Base-by-base conservation (phyloP, 2,797 vertebrate genomes). In the Aldrovandia affinis region DNA sequence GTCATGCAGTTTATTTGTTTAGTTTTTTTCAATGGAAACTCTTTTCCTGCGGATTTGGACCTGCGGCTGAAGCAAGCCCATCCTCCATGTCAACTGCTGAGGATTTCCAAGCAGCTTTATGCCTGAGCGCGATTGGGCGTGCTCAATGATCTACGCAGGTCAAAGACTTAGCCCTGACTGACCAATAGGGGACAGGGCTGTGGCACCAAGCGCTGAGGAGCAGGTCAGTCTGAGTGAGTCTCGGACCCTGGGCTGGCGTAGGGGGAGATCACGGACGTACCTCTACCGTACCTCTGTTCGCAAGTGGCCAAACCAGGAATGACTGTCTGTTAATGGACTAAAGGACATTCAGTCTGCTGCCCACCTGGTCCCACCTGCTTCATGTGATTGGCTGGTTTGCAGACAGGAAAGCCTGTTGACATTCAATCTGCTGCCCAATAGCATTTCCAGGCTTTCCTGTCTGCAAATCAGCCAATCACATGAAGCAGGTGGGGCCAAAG, bases 31-130 rank as follows among this genome's bases (percentile, higher is more conserved):
- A 12, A 39, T 80, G 78, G 47, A 14, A 80, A 50, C 12, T 44
- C 20, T 28, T 52, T 54, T 79, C 54, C 39, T 79, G 78, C 54
- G 44, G 10, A 80, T 80, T 47, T 80, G n/a, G 33, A 57, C 78
- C 28, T 4, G 47, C 55, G 44, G 42, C 44, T 50, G 15, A 80
- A 36, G 47, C 9, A 18, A 4, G 25, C 28, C 6, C 78, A 33
- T 30, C 7, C 28, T 80, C 28, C 54, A 25, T 77, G 22, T 55
- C 22, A 15, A 8, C 30, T 33, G 50, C 52, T 80, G 47, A 55
- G 14, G 14, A 42, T 55, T 55, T 81, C 30, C 22, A 81, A 81
- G 52, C 55, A 61, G 22, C 36, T 81, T 61, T 39, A 15, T 36
- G 79, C 33, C 36, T 20, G 8, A 57, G 33, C 14, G 6, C n/a